Evolutionary conservation across 2,797 vertebrate genomes (phyloP).

Genomic region (Sarcophilus harrisii): DNA sequence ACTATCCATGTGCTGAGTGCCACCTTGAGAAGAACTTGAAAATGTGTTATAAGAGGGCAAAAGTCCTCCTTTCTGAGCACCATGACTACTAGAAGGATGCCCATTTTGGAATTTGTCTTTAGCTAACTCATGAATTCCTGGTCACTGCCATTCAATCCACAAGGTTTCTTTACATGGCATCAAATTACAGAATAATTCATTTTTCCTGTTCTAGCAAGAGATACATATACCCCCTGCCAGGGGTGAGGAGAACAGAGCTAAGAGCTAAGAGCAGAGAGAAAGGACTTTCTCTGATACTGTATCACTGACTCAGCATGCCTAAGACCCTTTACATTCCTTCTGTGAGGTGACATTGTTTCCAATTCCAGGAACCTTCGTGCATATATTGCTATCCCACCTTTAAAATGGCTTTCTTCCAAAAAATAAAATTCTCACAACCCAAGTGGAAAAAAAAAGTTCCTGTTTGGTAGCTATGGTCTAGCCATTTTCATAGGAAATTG

Average conservation of each 20-base stretch:
- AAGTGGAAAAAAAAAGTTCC: not conserved
- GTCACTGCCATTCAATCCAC: not conserved
- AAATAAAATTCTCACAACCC: not conserved
- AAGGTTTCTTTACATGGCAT: not conserved
- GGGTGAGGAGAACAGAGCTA: not conserved
- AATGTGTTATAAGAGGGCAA: not conserved
- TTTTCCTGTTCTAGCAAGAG: not conserved
- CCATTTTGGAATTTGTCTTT: not conserved
- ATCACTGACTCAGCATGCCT: not conserved
- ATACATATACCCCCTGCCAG: not conserved
- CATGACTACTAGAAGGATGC: not conserved
- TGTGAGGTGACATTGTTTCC: not conserved
- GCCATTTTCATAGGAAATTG: not conserved
- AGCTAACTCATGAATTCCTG: not conserved
- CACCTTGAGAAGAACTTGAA: conserved; percentile 73
- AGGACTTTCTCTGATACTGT: not conserved
- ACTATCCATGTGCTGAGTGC: conserved; percentile 68
- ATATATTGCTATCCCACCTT: not conserved
- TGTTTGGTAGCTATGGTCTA: not conserved
- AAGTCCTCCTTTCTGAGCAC: not conserved
- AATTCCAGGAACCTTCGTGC: not conserved
- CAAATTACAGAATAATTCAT: not conserved
- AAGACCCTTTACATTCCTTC: not conserved
- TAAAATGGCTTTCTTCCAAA: not conserved
- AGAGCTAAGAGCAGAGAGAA: no score